phyloP scores from a whole-genome alignment of 1,140 invertebrate species.

The Notospermus geniculatus region DNA sequence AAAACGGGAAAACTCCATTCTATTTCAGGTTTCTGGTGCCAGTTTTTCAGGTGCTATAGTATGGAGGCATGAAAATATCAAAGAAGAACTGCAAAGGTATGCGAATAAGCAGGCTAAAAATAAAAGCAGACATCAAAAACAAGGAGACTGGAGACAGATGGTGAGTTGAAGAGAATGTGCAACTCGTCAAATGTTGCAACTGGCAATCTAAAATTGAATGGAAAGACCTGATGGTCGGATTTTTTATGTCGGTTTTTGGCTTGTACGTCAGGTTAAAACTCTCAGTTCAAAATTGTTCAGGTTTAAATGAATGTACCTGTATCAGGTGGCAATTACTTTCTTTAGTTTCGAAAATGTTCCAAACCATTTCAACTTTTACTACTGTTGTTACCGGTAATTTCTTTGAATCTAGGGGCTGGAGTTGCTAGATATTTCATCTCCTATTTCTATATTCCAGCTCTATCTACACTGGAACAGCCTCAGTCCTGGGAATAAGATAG shows the following conservation, averaged over 20 bases:
- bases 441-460: conserved; percentile 54
- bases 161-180: conserved; percentile 33
- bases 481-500: conserved; percentile 73
- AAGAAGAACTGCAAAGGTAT: conserved; percentile 63
- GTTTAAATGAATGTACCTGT: neutral
- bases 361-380: neutral
- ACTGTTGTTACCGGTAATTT: neutral
- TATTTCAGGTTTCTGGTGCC: conserved; percentile 67
- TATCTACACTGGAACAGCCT: conserved; percentile 74
- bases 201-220: too few species aligned
- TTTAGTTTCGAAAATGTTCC: neutral
- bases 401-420: neutral
- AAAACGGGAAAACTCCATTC: too few species aligned
- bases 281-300: neutral
- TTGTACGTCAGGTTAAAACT: too few species aligned
- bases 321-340: neutral
- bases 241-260: too few species aligned
- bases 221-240: too few species aligned
- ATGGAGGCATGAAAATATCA: conserved; percentile 84
- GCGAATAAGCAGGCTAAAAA: conserved; percentile 53
- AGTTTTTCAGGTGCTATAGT: conserved; percentile 74
- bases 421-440: neutral
- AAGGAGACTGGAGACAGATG: conserved; percentile 54
- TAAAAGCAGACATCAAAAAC: conserved; percentile 51
- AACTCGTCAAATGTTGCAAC: neutral